Evolutionary conservation across 1,140 invertebrate genomes (phyloP).

Genomic region (Heliothis virescens): DNA sequence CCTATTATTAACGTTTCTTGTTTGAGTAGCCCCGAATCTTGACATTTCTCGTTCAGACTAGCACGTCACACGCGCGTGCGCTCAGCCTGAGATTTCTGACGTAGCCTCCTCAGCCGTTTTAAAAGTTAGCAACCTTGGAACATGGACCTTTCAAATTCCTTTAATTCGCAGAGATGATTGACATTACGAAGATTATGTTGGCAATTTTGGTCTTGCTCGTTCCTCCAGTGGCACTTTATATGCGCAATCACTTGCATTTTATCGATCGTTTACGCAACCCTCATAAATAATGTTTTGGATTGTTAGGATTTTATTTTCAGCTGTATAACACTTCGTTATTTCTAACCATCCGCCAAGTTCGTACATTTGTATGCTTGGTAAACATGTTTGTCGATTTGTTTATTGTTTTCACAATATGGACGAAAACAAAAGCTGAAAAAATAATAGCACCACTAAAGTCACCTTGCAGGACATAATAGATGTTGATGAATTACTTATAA

Average conservation of each 20-base stretch:
- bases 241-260: neutral
- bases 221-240: neutral
- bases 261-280: neutral
- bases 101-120: neutral
- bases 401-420: conserved; percentile 6
- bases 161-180: neutral
- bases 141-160: conserved; percentile 17
- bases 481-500: too few relatives aligned
- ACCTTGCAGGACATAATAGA: neutral
- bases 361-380: neutral
- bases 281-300: neutral
- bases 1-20: neutral
- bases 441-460: conserved; percentile 20
- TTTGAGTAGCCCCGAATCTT: neutral
- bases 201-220: neutral
- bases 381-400: conserved; percentile 30
- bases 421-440: neutral
- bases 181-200: neutral
- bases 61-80: conserved; percentile 5
- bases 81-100: neutral
- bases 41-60: neutral
- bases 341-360: conserved; percentile 2
- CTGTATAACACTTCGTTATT: neutral
- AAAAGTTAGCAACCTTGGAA: conserved; percentile 23
- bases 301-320: conserved; percentile 4